Evolutionary conservation across 2,113 vertebrate genomes (phyloP), one percentile per base, ranked within the genome.

Genomic region (Menura novaehollandiae): DNA sequence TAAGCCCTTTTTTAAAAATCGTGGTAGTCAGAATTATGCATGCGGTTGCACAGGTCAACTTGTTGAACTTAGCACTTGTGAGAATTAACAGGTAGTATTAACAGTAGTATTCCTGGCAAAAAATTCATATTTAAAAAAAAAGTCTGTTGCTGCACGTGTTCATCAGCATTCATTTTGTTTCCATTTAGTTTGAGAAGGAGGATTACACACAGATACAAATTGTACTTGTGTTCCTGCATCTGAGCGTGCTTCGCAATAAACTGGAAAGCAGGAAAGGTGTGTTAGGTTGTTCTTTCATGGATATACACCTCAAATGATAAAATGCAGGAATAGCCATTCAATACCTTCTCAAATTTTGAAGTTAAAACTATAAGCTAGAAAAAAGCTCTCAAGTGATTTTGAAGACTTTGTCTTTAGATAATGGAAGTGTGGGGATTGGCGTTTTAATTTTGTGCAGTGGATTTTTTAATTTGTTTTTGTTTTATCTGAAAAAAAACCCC

Each of bases 91-190:
- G 41, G 28, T 7, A 9, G 5, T 39, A 62, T 46, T 62, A 46
- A 46, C 46, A 46, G 46, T 59, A 67, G 6, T 44, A 8, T 10
- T 62, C 6, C 10, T 58, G 37, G 46, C 3, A 43, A 63, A 69
- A 46, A 32, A 17, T 0, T 23, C 7, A 10, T 3, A 2, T 49
- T 15, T 1, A 46, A 71, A 30, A 47, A 59, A 43, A 6, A 26
- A 47, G 5, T 74, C 33, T 37, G 43, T 11, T 73, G 17, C 22
- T 84, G 28, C 20, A 10, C 43, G 10, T 77, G 13, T 66, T 82
- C 15, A 49, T 76, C 77, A 83, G 33, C 22, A 26, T 63, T 88
- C 3, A 23, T 72, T 86, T 80, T 90, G 72, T 88, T 95, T 92
- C 73, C 26, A 11, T 68, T 28, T 52, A 43, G 39, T 84, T 52